Base-by-base conservation (phyloP, 2,888 invertebrate genomes). In the Rhingia campestris region DNA sequence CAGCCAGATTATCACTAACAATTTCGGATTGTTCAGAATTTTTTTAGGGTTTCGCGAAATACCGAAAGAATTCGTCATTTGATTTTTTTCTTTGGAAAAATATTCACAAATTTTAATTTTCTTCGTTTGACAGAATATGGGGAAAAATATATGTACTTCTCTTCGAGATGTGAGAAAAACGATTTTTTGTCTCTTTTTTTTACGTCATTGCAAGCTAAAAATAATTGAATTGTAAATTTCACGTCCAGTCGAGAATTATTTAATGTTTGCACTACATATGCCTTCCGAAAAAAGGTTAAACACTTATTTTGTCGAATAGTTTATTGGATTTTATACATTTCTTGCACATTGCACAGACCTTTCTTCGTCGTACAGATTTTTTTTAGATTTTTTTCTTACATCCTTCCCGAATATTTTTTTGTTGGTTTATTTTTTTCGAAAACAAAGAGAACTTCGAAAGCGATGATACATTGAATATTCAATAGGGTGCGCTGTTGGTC, bases 101-200 rank as follows among this genome's bases (percentile, higher is more conserved):
- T 56, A 14, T 56, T 10, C 58, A 39, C 58, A 58, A 39, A 58
- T 56, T 53, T 22, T 58, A 69, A 70, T 76, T 45, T 66, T 66
- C 32, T 43, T 32, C 41, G 51, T 66, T 81, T 81, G 82, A 77
- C 77, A 77, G 82, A 77, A 82, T 69, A 74, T 47, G 67, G 63
- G 54, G 14, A 82, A 77, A 82, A 77, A 79, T 82, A 82, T 77
- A 82, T 82, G 73, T 74, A 82, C 69, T 67, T 59, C 59, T 53
- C 53, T 69, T 76, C 54, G 77, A 66, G 82, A 73, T 77, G 66
- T 69, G 77, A 63, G 70, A 66, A 76, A 63, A 72, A 51, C 33
- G 79, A 73, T 82, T 82, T 82, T 82, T 79, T 82, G 82, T 82
- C 82, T 82, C 82, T 79, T 79, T 82, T n/a, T 82, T 82, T 82